Conservation (phyloP, 30 jellyfish, hydroid and myxozoan genomes). For the Turritopsis dohrnii region DNA sequence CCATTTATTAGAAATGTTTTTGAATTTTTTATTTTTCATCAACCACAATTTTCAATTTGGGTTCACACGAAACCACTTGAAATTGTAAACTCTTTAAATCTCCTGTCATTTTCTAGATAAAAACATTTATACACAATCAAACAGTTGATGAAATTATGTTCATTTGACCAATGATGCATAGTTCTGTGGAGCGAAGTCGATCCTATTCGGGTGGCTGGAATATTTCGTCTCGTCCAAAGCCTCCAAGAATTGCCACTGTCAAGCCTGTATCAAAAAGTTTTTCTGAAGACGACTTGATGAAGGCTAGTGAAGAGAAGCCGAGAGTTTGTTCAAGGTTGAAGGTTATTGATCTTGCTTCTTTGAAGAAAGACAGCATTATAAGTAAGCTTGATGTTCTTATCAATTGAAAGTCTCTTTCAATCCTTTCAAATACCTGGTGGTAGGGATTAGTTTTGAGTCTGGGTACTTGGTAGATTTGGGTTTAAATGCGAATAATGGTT, state of each 20-base stretch:
- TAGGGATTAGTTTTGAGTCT: too few relatives aligned
- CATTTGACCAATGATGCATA: not conserved
- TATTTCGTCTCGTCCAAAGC: not conserved
- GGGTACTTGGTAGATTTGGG: too few relatives aligned
- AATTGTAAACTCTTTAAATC: too few relatives aligned
- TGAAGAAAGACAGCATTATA: constrained; percentile 20
- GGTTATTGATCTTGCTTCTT: constrained; percentile 14
- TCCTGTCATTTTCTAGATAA: too few relatives aligned
- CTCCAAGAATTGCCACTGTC: constrained; percentile 79
- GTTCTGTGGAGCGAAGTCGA: constrained; percentile 18
- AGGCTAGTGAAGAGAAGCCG: constrained; percentile 25
- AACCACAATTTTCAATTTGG: too few relatives aligned
- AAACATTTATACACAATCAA: not conserved
- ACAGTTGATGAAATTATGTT: not conserved
- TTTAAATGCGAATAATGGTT: too few relatives aligned
- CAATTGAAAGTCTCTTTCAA: not conserved
- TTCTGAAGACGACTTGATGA: constrained; percentile 66
- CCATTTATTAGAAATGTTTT: not conserved
- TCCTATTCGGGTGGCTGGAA: constrained; percentile 36
- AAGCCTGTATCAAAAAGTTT: constrained; percentile 85
- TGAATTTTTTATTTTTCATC: not conserved
- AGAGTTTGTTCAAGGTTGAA: constrained; percentile 28
- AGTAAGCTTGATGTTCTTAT: not conserved
- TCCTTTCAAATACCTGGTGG: not conserved
- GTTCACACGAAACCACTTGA: too few relatives aligned